These are phyloP conservation scores for Gobius niger DNA, from an alignment of 2,113 vertebrate genomes.

Conservation along the genomic window DNA sequence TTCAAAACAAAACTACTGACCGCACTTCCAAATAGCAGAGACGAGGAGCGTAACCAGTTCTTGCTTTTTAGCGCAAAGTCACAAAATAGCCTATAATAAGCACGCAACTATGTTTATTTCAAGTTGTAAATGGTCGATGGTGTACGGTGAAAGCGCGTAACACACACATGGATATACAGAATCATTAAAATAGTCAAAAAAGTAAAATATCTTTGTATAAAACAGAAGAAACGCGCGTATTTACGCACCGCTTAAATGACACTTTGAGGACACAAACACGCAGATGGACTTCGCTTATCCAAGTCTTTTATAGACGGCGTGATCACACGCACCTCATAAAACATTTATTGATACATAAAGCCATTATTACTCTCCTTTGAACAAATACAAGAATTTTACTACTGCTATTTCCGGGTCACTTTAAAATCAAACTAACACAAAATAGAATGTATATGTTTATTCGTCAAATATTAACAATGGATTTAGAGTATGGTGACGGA, in stretches of 20 bases:
- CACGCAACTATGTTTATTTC: not conserved
- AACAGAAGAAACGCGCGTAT: not conserved
- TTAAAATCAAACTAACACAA: slow-evolving; percentile 54
- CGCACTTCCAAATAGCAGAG: not conserved
- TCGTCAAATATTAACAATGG: slow-evolving; percentile 63
- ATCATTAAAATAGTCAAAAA: not conserved
- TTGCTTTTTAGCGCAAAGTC: not conserved
- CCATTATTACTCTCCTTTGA: slow-evolving; percentile 88
- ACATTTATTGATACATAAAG: slow-evolving; percentile 98
- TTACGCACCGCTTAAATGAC: slow-evolving; percentile 1
- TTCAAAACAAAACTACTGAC: not conserved
- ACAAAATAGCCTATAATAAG: not conserved
- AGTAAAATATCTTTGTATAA: not conserved
- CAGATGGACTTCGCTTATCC: slow-evolving; percentile 73
- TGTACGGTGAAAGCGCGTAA: not conserved
- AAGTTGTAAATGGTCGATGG: not conserved
- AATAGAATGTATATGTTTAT: slow-evolving; percentile 34
- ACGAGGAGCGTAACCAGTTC: not conserved
- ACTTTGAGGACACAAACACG: slow-evolving; percentile 26
- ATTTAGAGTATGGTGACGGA: slow-evolving; percentile 52
- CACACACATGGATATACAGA: not conserved
- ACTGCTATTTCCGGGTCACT: slow-evolving; percentile 52
- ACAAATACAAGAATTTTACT: slow-evolving; percentile 72
- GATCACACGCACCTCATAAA: slow-evolving; percentile 99
- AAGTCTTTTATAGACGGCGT: slow-evolving; percentile 89